Conservation (phyloP, 2,797 vertebrate genomes). For the Sebastes paucispinis region DNA sequence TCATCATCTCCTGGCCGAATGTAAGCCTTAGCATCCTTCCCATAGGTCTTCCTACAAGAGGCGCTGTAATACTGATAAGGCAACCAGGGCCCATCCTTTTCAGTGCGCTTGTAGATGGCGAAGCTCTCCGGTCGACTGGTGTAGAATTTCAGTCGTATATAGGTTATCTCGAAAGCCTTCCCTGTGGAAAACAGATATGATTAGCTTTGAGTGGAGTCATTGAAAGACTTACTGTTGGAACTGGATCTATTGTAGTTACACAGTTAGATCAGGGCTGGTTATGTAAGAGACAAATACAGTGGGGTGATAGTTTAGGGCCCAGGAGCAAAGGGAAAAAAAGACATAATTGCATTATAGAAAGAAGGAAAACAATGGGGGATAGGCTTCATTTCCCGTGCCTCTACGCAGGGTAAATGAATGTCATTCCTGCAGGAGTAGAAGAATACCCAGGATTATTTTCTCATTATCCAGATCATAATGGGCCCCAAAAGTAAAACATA, state of each 20-base stretch:
- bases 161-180: conserved; percentile 95
- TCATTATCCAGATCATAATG: conserved; percentile 61
- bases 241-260: conserved; percentile 19
- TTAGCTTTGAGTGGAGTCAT: conserved; percentile 35
- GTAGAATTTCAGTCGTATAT: conserved; percentile 93
- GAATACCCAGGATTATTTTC: conserved; percentile 60
- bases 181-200: conserved; percentile 78
- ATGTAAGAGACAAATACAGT: conserved; percentile 38
- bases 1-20: conserved; percentile 88
- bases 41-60: conserved; percentile 88
- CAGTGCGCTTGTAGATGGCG: conserved; percentile 90
- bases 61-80: conserved; percentile 96
- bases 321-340: conserved; percentile 16
- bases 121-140: conserved; percentile 96
- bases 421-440: conserved; percentile 56
- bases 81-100: conserved; percentile 80
- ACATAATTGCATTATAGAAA: conserved; percentile 60
- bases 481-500: conserved; percentile 46
- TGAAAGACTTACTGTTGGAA: conserved; percentile 23
- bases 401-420: conserved; percentile 56
- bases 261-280: conserved; percentile 22
- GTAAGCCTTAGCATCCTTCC: conserved; percentile 71
- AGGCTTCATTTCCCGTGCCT: conserved; percentile 60
- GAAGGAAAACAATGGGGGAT: conserved; percentile 55
- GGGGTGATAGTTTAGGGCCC: conserved; percentile 43